Evolutionary conservation across 1,140 invertebrate genomes (phyloP).

Genomic region (Brachionus plicatilis): DNA sequence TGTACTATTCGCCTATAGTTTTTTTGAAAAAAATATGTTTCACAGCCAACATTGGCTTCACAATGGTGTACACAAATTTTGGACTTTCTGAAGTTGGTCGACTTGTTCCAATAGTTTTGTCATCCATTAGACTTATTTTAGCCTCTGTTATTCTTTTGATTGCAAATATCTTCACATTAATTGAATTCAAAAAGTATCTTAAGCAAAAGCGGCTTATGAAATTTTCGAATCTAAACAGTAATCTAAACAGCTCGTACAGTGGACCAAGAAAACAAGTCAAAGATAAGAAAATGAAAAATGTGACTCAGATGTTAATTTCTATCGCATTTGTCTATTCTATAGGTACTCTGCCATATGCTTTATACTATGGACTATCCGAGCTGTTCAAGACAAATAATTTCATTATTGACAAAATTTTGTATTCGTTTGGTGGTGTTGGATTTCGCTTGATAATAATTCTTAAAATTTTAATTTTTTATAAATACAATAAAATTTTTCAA

Average conservation of each 20-base stretch:
- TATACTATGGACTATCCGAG: constrained; percentile 1
- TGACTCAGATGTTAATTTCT: constrained; percentile 1
- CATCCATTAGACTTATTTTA: not conserved
- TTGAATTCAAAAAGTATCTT: not conserved
- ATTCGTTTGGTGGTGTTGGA: not conserved
- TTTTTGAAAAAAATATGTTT: not conserved
- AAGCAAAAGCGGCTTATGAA: not conserved
- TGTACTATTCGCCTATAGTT: not conserved
- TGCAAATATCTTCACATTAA: not conserved
- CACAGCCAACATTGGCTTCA: not conserved
- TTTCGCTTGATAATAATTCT: not conserved
- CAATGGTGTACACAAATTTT: not conserved
- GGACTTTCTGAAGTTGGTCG: not conserved
- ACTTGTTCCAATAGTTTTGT: not conserved
- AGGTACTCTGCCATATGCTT: not conserved
- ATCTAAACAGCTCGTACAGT: not conserved
- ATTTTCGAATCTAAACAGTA: not conserved
- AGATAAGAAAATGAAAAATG: not conserved
- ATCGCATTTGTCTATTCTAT: constrained; percentile 1
- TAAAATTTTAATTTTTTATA: not conserved
- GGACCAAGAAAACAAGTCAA: not conserved
- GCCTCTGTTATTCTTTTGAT: not conserved
- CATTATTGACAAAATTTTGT: not conserved
- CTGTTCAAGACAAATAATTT: not conserved
- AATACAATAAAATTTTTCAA: not conserved